These are phyloP conservation scores for Helicolenus hilgendorfi DNA, from an alignment of 2,797 vertebrate species.

Conservation along the genomic window DNA sequence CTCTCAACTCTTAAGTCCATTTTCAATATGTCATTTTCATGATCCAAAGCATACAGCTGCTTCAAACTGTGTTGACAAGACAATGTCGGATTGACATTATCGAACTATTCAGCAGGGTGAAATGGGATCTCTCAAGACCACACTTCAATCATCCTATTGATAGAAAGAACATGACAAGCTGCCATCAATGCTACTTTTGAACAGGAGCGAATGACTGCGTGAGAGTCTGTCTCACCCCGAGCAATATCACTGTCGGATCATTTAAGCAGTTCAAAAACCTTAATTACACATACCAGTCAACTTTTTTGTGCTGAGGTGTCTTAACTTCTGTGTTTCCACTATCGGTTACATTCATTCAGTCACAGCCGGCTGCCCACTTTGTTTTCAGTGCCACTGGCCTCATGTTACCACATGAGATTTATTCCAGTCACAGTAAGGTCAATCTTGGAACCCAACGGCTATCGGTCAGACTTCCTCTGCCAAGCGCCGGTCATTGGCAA, in stretches of 20 bases:
- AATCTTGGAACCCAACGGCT: neutral
- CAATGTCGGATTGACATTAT: conserved; percentile 29
- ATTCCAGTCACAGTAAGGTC: neutral
- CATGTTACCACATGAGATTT: neutral
- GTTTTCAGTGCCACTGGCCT: neutral
- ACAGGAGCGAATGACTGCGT: neutral
- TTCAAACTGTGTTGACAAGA: conserved; percentile 17
- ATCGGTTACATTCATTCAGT: neutral
- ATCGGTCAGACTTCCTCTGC: neutral
- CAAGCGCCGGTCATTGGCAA: neutral
- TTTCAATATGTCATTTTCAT: conserved; percentile 38
- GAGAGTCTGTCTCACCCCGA: neutral
- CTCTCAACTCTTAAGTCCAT: conserved; percentile 39
- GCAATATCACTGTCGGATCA: neutral
- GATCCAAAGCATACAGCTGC: neutral
- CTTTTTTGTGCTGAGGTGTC: neutral
- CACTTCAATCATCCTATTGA: conserved; percentile 10
- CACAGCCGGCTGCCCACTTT: neutral
- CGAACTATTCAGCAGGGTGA: conserved; percentile 9
- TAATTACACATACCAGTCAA: neutral
- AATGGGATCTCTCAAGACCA: neutral
- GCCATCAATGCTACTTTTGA: conserved; percentile 32
- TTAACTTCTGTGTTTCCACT: neutral
- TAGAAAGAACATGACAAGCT: conserved; percentile 25
- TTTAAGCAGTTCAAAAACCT: conserved; percentile 6